Conservation (phyloP, 2,888 invertebrate genomes). For the Andrena flavipes region DNA sequence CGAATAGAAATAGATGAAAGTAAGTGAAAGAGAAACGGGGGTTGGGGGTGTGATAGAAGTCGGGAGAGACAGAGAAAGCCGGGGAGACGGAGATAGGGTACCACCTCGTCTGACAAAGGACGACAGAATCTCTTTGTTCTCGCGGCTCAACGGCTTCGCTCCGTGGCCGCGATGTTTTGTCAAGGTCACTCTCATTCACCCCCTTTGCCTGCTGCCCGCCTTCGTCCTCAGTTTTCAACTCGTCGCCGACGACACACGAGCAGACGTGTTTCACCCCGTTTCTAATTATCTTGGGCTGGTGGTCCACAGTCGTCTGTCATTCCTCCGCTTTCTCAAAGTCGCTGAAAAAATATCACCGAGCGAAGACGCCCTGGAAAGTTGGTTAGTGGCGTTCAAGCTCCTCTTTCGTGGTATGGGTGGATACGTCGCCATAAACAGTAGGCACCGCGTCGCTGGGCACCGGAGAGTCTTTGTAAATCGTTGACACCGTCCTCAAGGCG, state of each 20-base stretch:
- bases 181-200: conserved; percentile 84
- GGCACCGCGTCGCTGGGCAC: neutral
- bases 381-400: neutral
- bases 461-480: neutral
- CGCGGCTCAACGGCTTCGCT: conserved; percentile 82
- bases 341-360: neutral
- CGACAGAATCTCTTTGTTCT: conserved; percentile 84
- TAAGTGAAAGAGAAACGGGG: conserved; percentile 71
- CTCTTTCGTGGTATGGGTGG: too few relatives aligned
- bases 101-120: conserved; percentile 81
- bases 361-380: neutral
- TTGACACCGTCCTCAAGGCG: conserved; percentile 29
- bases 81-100: conserved; percentile 71
- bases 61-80: conserved; percentile 58
- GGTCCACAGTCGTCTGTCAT: too few relatives aligned
- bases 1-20: conserved; percentile 72
- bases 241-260: neutral
- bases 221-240: conserved; percentile 49
- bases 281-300: neutral
- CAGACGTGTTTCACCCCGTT: neutral
- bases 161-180: conserved; percentile 83
- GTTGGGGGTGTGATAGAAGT: conserved; percentile 66
- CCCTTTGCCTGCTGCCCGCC: conserved; percentile 76
- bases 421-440: neutral
- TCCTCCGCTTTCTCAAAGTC: too few relatives aligned